Conservation (phyloP, 2,797 vertebrate genomes). For the Sternarchorhynchus goeldii region DNA sequence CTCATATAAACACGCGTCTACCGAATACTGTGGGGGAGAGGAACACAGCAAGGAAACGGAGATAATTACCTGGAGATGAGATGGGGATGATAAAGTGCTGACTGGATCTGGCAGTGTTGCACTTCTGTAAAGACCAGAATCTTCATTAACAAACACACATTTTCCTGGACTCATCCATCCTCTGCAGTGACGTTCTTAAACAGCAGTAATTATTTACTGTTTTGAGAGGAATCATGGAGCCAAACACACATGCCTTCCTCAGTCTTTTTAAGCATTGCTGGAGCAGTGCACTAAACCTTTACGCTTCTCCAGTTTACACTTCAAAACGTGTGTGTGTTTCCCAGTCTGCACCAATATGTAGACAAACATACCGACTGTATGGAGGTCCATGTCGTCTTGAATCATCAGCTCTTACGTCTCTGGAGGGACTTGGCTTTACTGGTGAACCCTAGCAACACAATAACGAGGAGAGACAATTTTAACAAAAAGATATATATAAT, state of each 20-base stretch:
- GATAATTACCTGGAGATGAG: slow-evolving; percentile 69
- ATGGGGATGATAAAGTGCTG: slow-evolving; percentile 51
- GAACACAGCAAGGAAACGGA: background rate
- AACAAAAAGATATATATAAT: background rate
- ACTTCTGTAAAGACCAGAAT: slow-evolving; percentile 57
- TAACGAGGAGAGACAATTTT: too few species aligned
- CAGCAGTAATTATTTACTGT: background rate
- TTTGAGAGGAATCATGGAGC: background rate
- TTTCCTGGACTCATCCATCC: background rate
- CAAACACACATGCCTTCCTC: too few species aligned
- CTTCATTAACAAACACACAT: background rate
- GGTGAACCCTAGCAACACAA: slow-evolving; percentile 76
- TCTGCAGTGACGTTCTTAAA: too few species aligned
- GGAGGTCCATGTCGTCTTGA: slow-evolving; percentile 69
- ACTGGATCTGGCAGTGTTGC: slow-evolving; percentile 58
- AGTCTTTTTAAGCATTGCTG: background rate
- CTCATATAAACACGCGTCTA: background rate
- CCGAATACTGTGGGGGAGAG: background rate
- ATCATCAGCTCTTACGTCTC: slow-evolving; percentile 81
- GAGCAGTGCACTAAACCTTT: background rate
- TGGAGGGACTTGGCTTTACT: slow-evolving; percentile 71
- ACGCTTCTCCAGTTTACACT: background rate
- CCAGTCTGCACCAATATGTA: slow-evolving; percentile 7
- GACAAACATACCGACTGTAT: slow-evolving; percentile 73
- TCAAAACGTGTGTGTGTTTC: slow-evolving; percentile 27